Evolutionary conservation across 1,140 invertebrate genomes (phyloP).

Genomic region (Bradynema listronoti): DNA sequence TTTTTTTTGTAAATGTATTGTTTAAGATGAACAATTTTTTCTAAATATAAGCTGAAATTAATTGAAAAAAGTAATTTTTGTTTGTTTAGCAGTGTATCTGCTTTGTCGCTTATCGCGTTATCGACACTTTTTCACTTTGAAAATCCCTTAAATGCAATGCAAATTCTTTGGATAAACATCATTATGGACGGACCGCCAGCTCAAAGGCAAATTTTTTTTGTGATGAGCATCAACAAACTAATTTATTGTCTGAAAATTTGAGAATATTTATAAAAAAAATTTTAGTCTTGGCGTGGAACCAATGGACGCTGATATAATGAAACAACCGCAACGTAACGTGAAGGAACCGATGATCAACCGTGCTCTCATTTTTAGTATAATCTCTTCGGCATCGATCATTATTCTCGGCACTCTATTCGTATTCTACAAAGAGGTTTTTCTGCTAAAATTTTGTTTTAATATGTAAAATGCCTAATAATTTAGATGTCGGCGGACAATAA

Average conservation of each 20-base stretch:
- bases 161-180: conserved; percentile 99
- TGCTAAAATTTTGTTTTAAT: conserved; percentile 14
- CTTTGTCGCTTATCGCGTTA: conserved; percentile 85
- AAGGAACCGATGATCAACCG: conserved; percentile 86
- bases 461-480: no score
- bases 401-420: conserved; percentile 92
- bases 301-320: conserved; percentile 88
- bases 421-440: conserved; percentile 79
- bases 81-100: conserved; percentile 87
- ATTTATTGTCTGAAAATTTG: no score
- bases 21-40: no score
- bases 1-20: not conserved
- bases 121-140: conserved; percentile 83
- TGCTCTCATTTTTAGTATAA: conserved; percentile 77
- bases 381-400: conserved; percentile 86
- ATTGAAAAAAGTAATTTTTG: no score
- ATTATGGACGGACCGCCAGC: conserved; percentile 92
- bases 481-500: conserved; percentile 76
- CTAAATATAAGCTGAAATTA: no score
- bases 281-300: conserved; percentile 86
- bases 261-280: not conserved
- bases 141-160: conserved; percentile 93
- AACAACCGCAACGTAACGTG: conserved; percentile 79
- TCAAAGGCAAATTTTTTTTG: no score
- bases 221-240: no score